A percentile compares a stretch with the other conserved stretches of the same genome.
phyloP scores from a whole-genome alignment of 2,888 invertebrate species.

The Drosophila limbata region DNA sequence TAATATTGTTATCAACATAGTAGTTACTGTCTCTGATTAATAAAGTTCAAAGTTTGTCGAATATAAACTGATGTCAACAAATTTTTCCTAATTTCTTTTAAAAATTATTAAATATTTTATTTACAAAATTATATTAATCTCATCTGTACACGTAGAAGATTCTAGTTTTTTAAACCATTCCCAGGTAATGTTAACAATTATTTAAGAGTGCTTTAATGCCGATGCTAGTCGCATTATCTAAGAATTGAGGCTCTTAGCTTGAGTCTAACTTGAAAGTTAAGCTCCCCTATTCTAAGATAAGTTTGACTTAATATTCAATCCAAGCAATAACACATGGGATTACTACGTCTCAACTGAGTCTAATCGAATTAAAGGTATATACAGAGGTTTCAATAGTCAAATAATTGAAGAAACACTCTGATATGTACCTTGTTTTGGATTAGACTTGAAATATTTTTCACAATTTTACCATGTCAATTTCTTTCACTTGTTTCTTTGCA shows the following conservation, averaged over 20 bases:
- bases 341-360: slow-evolving; percentile 7
- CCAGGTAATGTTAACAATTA: not conserved
- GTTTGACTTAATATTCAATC: slow-evolving; percentile 27
- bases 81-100: too few relatives aligned
- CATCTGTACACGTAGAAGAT: too few relatives aligned
- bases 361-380: slow-evolving; percentile 66
- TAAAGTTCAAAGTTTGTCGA: not conserved
- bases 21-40: not conserved
- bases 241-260: slow-evolving; percentile 74
- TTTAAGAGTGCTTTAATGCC: not conserved
- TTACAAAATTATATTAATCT: too few relatives aligned
- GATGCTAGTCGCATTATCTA: slow-evolving; percentile 56
- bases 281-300: slow-evolving; percentile 76
- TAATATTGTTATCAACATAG: too few relatives aligned
- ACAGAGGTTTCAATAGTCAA: slow-evolving; percentile 57
- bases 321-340: not conserved
- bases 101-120: too few relatives aligned
- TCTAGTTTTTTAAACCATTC: not conserved
- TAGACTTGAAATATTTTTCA: slow-evolving; percentile 17
- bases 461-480: not conserved
- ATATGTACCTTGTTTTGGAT: slow-evolving; percentile 70
- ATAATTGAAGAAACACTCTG: slow-evolving; percentile 49
- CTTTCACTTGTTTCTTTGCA: slow-evolving; percentile 80
- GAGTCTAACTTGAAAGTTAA: slow-evolving; percentile 51
- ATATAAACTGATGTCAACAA: too few relatives aligned